phyloP scores from a whole-genome alignment of 2,113 vertebrate species.

The Piliocolobus tephrosceles region DNA sequence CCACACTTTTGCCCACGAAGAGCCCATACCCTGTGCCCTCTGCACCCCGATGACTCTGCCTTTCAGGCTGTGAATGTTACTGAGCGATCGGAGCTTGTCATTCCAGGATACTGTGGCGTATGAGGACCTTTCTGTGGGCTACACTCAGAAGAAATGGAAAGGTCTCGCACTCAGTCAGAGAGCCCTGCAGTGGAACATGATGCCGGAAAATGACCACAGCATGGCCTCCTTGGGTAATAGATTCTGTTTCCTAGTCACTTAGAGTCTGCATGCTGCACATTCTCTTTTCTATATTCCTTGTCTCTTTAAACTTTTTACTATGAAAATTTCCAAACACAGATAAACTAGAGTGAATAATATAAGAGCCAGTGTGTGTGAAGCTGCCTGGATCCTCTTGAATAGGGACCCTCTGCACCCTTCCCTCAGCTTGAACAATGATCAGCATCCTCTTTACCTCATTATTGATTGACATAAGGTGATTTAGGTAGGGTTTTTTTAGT shows the following conservation, averaged over 20 bases:
- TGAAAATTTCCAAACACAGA: not conserved
- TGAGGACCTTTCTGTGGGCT: not conserved
- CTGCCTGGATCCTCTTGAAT: not conserved
- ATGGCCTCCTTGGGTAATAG: not conserved
- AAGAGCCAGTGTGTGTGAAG: not conserved
- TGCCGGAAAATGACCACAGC: not conserved
- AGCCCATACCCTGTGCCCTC: not conserved
- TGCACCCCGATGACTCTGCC: not conserved
- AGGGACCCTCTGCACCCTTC: not conserved
- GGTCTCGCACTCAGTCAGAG: not conserved
- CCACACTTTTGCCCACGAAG: not conserved
- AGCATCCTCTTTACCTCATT: not conserved
- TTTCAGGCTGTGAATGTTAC: not conserved
- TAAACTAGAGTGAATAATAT: not conserved
- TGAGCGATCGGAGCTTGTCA: conserved; percentile 3
- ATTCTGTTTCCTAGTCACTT: not conserved
- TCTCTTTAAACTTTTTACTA: not conserved
- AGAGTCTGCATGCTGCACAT: not conserved
- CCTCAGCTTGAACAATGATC: not conserved
- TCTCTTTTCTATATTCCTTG: not conserved
- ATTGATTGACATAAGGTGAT: not conserved
- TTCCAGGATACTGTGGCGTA: not conserved
- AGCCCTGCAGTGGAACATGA: not conserved
- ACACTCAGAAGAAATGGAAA: not conserved
- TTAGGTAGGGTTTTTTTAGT: not conserved